Evolutionary conservation across 2,888 invertebrate genomes (phyloP), one percentile per base, ranked within the genome.

Genomic region (Tolmerus cingulatus): DNA sequence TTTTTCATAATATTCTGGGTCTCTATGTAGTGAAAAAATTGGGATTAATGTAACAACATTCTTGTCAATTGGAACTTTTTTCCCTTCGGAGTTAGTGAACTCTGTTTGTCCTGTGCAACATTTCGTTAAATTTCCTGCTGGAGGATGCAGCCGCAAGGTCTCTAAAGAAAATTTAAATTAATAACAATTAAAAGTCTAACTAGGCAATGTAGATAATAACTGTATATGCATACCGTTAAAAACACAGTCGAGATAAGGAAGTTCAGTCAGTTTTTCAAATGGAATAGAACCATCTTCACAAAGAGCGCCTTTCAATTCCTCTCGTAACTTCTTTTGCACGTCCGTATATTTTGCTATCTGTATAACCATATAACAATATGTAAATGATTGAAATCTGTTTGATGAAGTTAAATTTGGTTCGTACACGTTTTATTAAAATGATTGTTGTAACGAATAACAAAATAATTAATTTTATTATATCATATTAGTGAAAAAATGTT

Each of bases 191-290:
- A 0, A 12, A 12, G 40, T 2, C 12, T 51, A 51, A 16, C 5
- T 7, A 46, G 12, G 1, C 14, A n/a, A n/a, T n/a, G n/a, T 46
- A 16, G 14, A 51, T n/a, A 51, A 51, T 12, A 27, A 2, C 14
- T 12, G 8, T 5, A 66, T 0, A 9, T 66, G 9, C 23, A 51
- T n/a, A 66, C 92, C 92, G 86, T 91, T 90, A 1, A 92, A 12
- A 84, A 92, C 92, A 34, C 91, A 91, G 23, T 66, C 66, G 23
- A 66, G 87, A 55, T 90, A 92, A 2, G 91, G 90, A 79, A 92
- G 46, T 0, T 91, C 91, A 16, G 89, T 89, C 0, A 92, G 85
- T 19, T 89, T 90, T 0, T 92, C 92, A 86, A 91, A 92, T 3
- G 89, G 89, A 1, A 92, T 85, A 27, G 88, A 87, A 0, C 74